Conservation (phyloP, 1,140 invertebrate genomes). For the Zaprionus tsacasi region DNA sequence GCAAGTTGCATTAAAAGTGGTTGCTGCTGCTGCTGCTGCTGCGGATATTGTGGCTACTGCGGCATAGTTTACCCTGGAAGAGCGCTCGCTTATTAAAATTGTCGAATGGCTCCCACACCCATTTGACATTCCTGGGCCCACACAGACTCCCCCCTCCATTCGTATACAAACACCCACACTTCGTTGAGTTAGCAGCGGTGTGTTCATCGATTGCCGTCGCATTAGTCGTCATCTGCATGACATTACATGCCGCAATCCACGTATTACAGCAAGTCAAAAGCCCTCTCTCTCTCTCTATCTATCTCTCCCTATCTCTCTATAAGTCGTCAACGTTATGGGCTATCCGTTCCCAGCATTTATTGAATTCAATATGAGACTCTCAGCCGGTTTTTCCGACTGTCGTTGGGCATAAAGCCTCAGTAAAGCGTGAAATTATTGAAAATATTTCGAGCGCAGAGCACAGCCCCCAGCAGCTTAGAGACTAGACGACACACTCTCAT, state of each 20-base stretch:
- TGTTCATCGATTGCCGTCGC: constrained; percentile 59
- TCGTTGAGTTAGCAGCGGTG: constrained; percentile 6
- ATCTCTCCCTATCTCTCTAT: constrained; percentile 59
- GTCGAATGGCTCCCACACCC: constrained; percentile 52
- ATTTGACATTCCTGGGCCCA: background rate
- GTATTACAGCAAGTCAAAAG: constrained; percentile 67
- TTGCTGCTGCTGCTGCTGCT: constrained; percentile 28
- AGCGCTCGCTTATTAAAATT: constrained; percentile 78
- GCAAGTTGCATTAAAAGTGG: constrained; percentile 43
- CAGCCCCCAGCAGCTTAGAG: constrained; percentile 9
- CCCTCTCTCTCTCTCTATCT: no score
- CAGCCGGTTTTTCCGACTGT: constrained; percentile 12
- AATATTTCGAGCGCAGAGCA: constrained; percentile 39
- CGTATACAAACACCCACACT: background rate
- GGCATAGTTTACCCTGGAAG: constrained; percentile 59
- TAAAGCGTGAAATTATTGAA: constrained; percentile 80
- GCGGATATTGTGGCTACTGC: constrained; percentile 64
- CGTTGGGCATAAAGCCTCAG: constrained; percentile 51
- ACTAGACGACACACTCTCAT: background rate
- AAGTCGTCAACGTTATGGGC: constrained; percentile 57
- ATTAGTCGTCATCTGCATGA: constrained; percentile 80
- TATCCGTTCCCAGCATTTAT: constrained; percentile 54
- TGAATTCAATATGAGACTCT: constrained; percentile 70
- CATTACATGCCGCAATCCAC: constrained; percentile 79
- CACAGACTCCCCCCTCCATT: background rate